These are phyloP conservation scores for Gila robusta DNA, from an alignment of 2,797 vertebrate species.

Conservation along the genomic window DNA sequence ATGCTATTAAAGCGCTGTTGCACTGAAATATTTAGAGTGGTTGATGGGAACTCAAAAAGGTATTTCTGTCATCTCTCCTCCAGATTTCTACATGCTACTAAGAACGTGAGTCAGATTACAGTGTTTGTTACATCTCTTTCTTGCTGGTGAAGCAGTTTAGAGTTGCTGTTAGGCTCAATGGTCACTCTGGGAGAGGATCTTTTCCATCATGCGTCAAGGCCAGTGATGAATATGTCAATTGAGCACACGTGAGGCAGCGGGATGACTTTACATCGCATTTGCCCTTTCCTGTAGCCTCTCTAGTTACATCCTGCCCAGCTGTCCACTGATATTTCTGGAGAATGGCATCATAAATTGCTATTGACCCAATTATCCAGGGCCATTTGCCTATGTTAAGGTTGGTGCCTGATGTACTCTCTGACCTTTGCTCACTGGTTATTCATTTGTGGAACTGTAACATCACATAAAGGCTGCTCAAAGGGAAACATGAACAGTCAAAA, in stretches of 20 bases:
- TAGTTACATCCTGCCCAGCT: slow-evolving; percentile 65
- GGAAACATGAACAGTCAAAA: not conserved
- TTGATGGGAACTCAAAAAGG: slow-evolving; percentile 45
- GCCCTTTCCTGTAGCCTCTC: slow-evolving; percentile 53
- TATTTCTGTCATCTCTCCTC: slow-evolving; percentile 50
- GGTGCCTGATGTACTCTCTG: slow-evolving; percentile 15
- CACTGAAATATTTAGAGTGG: slow-evolving; percentile 39
- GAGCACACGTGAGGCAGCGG: slow-evolving; percentile 27
- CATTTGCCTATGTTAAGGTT: slow-evolving; percentile 40
- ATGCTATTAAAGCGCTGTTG: slow-evolving; percentile 26
- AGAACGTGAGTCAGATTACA: slow-evolving; percentile 43
- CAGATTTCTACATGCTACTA: slow-evolving; percentile 47
- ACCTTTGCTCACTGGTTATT: slow-evolving; percentile 31
- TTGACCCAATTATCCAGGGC: slow-evolving; percentile 63
- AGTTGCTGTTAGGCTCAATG: slow-evolving; percentile 29
- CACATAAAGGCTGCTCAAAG: not conserved
- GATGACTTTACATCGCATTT: slow-evolving; percentile 35
- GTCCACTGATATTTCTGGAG: slow-evolving; percentile 67
- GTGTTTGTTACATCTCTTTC: slow-evolving; percentile 20
- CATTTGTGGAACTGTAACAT: not conserved
- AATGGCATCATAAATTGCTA: slow-evolving; percentile 65
- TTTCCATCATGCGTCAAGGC: slow-evolving; percentile 37
- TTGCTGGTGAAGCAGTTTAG: slow-evolving; percentile 39
- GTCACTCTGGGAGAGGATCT: slow-evolving; percentile 4
- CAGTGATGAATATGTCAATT: slow-evolving; percentile 52